Evolutionary conservation across 2,797 vertebrate species (phyloP), one percentile per base, ranked within the genome.

Genomic region (Phalanger gymnotis): DNA sequence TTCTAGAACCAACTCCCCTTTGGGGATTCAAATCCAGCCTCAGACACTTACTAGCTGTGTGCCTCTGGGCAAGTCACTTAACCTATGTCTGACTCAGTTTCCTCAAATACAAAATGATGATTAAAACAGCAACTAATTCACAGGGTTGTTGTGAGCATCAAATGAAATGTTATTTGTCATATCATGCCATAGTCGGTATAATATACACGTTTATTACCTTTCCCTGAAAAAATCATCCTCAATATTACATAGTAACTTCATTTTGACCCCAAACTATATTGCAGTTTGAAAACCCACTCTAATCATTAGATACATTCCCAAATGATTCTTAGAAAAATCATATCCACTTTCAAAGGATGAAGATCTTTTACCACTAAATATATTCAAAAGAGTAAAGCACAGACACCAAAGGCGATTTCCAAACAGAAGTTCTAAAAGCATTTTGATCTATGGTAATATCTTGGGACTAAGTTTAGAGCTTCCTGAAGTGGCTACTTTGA

Each of bases 361-460:
- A 81, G 40, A 81, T 47, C 47, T 81, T 81, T 9, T 22, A 81
- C 22, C 12, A 27, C 22, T 81, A 47, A 81, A 81, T 22, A 81
- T 81, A 47, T 47, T 81, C 40, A 47, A 81, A 81, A 81, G 22
- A 81, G 2, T 81, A 81, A 7, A 40, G 40, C n/a, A 40, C 66
- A 81, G n/a, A 47, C 22, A 81, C 73, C 73, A 40, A 93, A 91
- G 27, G 61, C 58, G 58, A 95, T 87, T 56, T n/a, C 47, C 91
- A 19, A 91, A 40, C 27, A 90, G 51, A 28, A 93, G 34, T 55
- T 90, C 14, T 7, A 10, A 34, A 94, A 90, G 95, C 56, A 87
- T 12, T 94, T 94, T 31, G 53, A 31, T 30, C 30, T 54, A 40
- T 87, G n/a, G 28, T 31, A 25, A 53, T 19, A 28, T 96, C 54